Conservation (phyloP, 2,888 invertebrate species). For the Cephus rjabovi region DNA sequence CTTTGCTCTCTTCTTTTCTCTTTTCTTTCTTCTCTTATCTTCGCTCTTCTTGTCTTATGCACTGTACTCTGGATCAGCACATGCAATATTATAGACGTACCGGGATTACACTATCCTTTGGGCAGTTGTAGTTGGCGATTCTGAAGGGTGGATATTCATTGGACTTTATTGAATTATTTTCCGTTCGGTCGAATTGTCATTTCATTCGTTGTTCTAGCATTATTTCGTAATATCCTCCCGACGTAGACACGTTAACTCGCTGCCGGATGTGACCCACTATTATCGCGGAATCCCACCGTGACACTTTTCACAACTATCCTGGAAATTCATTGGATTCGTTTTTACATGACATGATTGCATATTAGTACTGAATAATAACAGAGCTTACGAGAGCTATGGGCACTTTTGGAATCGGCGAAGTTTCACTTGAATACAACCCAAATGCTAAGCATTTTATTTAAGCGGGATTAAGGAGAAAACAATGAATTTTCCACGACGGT, state of each 20-base stretch:
- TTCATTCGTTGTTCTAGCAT: neutral
- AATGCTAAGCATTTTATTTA: neutral
- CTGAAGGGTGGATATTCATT: neutral
- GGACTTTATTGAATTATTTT: neutral
- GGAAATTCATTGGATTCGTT: neutral
- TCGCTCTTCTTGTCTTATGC: slow-evolving; percentile 41
- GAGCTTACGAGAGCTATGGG: neutral
- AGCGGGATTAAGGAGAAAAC: neutral
- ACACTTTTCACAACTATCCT: neutral
- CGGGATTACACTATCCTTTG: slow-evolving; percentile 22
- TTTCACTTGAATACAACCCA: neutral
- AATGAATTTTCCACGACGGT: neutral
- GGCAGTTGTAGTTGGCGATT: neutral
- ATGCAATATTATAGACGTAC: slow-evolving; percentile 52
- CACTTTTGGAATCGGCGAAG: neutral
- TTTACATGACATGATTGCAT: neutral
- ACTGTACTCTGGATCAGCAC: slow-evolving; percentile 52
- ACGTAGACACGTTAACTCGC: neutral
- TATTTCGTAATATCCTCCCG: neutral
- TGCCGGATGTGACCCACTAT: neutral
- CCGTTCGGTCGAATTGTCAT: neutral
- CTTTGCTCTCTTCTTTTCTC: slow-evolving; percentile 22
- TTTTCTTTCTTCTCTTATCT: slow-evolving; percentile 9
- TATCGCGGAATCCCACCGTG: neutral
- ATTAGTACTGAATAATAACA: neutral